Base-by-base conservation (phyloP, 2,888 invertebrate genomes). In the Lacanobia oleracea region DNA sequence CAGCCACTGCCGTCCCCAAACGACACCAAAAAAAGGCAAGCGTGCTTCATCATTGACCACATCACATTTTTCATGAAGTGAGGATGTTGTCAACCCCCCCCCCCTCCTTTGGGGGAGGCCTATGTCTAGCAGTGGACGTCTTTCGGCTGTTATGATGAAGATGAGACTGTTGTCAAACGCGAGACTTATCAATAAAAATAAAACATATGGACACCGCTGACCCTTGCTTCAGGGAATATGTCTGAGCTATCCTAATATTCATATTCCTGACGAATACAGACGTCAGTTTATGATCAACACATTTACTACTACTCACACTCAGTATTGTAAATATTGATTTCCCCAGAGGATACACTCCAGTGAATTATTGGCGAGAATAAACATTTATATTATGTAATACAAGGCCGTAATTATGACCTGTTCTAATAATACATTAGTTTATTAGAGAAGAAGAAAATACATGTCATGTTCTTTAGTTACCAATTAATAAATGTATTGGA, bases 321-420 rank as follows among this genome's bases (percentile, higher is more conserved):
- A 66, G 50, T 54, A 74, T 10, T 16, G 63, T 70, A 63, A 76
- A 64, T 79, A 79, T 72, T 75, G 69, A 82, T 77, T 82, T 80
- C 82, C 83, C 79, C 33, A 37, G 79, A 60, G 81, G 33, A 33
- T 70, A 21, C 48, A 45, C 59, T 64, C 56, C 60, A 63, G 43
- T 70, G 62, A 71, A 70, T 72, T 75, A 70, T 75, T 70, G 70
- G 61, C 61, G 60, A 70, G 45, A 70, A 80, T 72, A 69, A 69
- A 67, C 57, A 61, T 23, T 1, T 10, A 10, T 56, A 67, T 60
- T 43, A 50, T 60, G 60, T 67, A 61, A 75, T 54, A 54, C 72
- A 72, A 76, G 75, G 71, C n/a, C 59, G 12, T 23, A 23, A 65
- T 63, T 75, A 67, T 57, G 12, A 37, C 60, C 23, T 57, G 51